Evolutionary conservation across 2,888 invertebrate species (phyloP).

Genomic region (Linhomoeus sp.): DNA sequence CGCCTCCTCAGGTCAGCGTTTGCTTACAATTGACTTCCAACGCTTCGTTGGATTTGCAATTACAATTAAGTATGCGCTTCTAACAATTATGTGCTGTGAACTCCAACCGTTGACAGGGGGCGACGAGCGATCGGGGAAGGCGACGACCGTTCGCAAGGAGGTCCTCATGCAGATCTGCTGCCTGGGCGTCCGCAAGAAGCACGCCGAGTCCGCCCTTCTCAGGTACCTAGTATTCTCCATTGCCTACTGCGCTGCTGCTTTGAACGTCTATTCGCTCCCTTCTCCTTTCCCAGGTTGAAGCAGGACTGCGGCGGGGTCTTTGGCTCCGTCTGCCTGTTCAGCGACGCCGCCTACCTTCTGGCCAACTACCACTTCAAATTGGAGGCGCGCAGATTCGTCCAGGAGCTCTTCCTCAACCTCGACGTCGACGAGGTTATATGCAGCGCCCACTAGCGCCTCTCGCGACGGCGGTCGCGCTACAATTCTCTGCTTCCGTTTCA

Average conservation of each 20-base stretch:
- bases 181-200: constrained; percentile 31
- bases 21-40: too few species aligned
- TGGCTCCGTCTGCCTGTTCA: constrained; percentile 70
- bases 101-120: too few species aligned
- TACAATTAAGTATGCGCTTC: too few species aligned
- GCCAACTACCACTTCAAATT: constrained; percentile 59
- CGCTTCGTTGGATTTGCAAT: too few species aligned
- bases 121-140: too few species aligned
- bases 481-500: too few species aligned
- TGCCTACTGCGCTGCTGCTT: neutral
- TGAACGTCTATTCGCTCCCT: neutral
- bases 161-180: neutral
- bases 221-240: constrained; percentile 29
- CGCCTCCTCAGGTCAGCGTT: too few species aligned
- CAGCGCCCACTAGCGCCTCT: neutral
- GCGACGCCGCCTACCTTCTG: constrained; percentile 62
- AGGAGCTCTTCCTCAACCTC: constrained; percentile 74
- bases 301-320: constrained; percentile 38
- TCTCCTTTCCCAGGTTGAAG: constrained; percentile 31
- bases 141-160: neutral
- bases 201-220: constrained; percentile 59
- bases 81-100: too few species aligned
- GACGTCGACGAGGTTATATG: constrained; percentile 39
- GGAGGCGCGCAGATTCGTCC: constrained; percentile 61
- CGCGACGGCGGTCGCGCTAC: too few species aligned